Conservation (phyloP, 1,140 invertebrate species). For the Portunus trituberculatus region DNA sequence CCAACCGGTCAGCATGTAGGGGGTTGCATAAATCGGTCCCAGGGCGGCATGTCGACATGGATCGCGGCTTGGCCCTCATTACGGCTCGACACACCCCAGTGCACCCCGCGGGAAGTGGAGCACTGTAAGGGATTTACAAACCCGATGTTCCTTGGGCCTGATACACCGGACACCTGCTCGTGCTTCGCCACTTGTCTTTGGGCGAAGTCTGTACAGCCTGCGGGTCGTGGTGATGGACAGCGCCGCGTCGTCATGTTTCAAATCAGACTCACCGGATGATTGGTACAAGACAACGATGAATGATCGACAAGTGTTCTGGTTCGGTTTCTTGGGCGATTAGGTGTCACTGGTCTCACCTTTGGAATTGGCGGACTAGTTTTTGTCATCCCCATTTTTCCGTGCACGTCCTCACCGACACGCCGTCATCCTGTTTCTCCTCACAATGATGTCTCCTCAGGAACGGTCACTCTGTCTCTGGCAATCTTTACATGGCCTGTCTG, state of each 20-base stretch:
- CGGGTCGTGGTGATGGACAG: background rate
- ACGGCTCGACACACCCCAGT: background rate
- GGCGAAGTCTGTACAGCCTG: background rate
- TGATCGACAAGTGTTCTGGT: background rate
- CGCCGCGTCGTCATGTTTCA: background rate
- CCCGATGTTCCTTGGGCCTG: background rate
- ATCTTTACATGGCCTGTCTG: no score
- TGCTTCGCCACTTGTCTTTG: background rate
- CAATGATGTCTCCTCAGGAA: no score
- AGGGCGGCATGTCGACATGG: background rate
- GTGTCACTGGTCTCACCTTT: background rate
- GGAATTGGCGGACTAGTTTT: slow-evolving; percentile 2
- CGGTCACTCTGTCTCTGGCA: no score
- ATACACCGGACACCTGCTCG: background rate
- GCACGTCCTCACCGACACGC: background rate
- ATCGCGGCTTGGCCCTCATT: background rate
- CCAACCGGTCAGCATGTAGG: background rate
- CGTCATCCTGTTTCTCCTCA: background rate
- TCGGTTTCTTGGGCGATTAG: background rate
- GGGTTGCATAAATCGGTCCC: background rate
- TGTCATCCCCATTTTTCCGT: background rate
- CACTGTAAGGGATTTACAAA: background rate
- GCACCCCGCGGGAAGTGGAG: background rate
- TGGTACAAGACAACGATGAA: slow-evolving; percentile 13
- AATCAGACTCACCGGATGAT: background rate